Base-by-base conservation (phyloP, 2,888 invertebrate genomes). In the Zaprionus bogoriensis region DNA sequence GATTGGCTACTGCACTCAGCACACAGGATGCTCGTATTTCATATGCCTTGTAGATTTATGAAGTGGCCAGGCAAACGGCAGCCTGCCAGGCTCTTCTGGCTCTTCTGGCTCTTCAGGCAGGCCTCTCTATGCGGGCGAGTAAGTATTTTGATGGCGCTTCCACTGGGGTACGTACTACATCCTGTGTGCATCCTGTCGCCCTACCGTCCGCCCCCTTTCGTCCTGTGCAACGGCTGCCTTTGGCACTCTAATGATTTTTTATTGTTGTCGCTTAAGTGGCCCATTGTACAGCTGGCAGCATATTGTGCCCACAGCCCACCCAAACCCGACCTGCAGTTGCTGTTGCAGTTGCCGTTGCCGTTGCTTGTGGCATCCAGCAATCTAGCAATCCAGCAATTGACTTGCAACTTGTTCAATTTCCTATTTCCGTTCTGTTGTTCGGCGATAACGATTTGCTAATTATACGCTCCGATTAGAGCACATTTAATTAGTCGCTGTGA, bases 41-140 rank as follows among this genome's bases (percentile, higher is more conserved):
- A 82, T 82, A 75, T 85, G 82, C 82, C 82, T 73, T 83, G 55
- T 82, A 79, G 82, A 82, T 82, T 82, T 82, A 82, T 82, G 85
- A 85, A 82, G 82, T 82, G 85, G 58, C 67, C 73, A 51, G 50
- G 55, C 72, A 53, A 55, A 72, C 67, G 32, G 17, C 32, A n/a
- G n/a, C n/a, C n/a, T n/a, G n/a, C n/a, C n/a, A n/a, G n/a, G n/a
- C n/a, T n/a, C n/a, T n/a, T n/a, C n/a, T n/a, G n/a, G n/a, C n/a
- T n/a, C n/a, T n/a, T n/a, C n/a, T n/a, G n/a, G n/a, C n/a, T n/a
- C n/a, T n/a, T n/a, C n/a, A n/a, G n/a, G n/a, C n/a, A 32, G 14
- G 32, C 32, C 14, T 14, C 32, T 14, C 32, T 7, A 32, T 6
- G 32, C 7, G 14, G 30, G 32, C 32, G 14, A 32, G 32, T 6